Conservation (phyloP, 2,888 invertebrate genomes). For the Papilio protenor region DNA sequence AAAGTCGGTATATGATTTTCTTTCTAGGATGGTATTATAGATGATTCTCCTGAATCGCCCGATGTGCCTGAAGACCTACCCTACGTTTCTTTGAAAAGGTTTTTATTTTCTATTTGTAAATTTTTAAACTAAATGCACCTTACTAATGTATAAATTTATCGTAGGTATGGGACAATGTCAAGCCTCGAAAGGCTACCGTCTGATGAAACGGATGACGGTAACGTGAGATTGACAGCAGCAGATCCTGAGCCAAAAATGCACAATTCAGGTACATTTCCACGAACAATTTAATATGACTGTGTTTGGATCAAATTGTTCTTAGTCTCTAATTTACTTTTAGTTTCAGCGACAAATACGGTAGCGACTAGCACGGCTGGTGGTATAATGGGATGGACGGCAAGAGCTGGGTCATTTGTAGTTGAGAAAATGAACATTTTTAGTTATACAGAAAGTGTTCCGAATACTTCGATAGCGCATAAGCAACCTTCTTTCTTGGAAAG, state of each 20-base stretch:
- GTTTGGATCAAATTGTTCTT: too few species aligned
- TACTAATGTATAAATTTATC: constrained; percentile 49
- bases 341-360: constrained; percentile 46
- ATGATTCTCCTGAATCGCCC: constrained; percentile 89
- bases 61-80: constrained; percentile 89
- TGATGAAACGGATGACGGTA: constrained; percentile 85
- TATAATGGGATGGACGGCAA: constrained; percentile 90
- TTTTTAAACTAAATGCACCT: constrained; percentile 11
- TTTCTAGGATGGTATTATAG: constrained; percentile 79
- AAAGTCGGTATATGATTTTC: constrained; percentile 31
- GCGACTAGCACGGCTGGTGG: constrained; percentile 77
- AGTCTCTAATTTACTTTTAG: neutral
- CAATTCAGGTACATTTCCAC: constrained; percentile 60
- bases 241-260: constrained; percentile 71
- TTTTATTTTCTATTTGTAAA: constrained; percentile 45
- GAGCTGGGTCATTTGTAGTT: constrained; percentile 91
- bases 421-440: constrained; percentile 89
- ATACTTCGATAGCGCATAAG: constrained; percentile 74
- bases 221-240: constrained; percentile 74
- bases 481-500: constrained; percentile 82
- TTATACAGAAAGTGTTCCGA: constrained; percentile 78
- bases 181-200: constrained; percentile 88
- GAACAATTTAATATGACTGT: too few species aligned
- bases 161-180: constrained; percentile 88
- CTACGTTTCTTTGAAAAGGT: constrained; percentile 88